These are phyloP conservation scores for Phengaris arion DNA, from an alignment of 2,888 invertebrate species.

Conservation along the genomic window DNA sequence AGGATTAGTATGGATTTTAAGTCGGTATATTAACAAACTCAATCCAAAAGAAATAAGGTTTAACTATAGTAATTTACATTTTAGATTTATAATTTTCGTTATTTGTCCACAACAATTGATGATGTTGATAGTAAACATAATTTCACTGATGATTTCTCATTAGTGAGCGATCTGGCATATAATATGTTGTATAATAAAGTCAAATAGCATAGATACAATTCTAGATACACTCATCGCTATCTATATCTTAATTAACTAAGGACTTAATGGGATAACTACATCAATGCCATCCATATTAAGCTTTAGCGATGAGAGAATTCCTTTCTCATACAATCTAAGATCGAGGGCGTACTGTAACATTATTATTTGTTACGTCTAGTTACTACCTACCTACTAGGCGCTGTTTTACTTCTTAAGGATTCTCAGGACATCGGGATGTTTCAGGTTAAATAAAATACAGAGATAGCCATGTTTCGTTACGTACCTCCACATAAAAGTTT, in stretches of 20 bases:
- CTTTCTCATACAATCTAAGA: background rate
- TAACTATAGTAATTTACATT: background rate
- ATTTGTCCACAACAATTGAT: background rate
- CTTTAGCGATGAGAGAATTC: background rate
- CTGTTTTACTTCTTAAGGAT: too few relatives aligned
- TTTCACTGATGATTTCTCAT: background rate
- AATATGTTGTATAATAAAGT: background rate
- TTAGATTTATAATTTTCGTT: background rate
- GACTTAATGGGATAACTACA: conserved; percentile 1
- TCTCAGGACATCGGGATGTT: too few relatives aligned
- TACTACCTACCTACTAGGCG: too few relatives aligned
- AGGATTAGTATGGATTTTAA: too few relatives aligned
- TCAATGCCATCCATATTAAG: background rate
- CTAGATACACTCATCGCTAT: background rate
- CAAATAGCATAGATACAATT: background rate
- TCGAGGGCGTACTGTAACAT: background rate
- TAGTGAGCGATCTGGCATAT: background rate
- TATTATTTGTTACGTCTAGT: background rate
- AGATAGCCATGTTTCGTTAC: too few relatives aligned
- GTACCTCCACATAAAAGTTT: too few relatives aligned
- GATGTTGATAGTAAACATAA: background rate
- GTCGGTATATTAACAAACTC: too few relatives aligned
- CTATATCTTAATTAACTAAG: background rate
- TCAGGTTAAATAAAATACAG: too few relatives aligned
- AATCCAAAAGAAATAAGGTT: too few relatives aligned